These are phyloP conservation scores for Copidosoma aretas DNA, from an alignment of 2,888 invertebrate genomes.

Conservation along the genomic window DNA sequence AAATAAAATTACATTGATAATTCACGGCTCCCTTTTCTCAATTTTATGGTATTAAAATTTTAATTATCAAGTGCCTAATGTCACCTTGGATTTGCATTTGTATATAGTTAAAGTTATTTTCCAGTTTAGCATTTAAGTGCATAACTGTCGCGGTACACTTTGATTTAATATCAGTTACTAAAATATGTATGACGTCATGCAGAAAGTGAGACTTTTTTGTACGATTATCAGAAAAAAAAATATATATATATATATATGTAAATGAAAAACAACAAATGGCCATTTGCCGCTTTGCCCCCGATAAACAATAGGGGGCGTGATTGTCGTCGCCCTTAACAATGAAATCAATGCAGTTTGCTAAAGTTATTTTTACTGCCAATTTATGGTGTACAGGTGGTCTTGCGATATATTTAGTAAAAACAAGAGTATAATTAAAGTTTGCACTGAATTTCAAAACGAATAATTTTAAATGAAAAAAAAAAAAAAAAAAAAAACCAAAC, in stretches of 20 bases:
- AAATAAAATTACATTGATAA: no score
- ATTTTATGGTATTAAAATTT: constrained; percentile 30
- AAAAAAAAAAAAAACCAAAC: constrained; percentile 22
- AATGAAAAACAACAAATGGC: constrained; percentile 17
- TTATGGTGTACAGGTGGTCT: constrained; percentile 45
- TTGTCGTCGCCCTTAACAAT: constrained; percentile 33
- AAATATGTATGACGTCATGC: constrained; percentile 32
- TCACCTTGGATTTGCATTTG: constrained; percentile 31
- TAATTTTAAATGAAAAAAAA: constrained; percentile 3
- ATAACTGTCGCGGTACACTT: background rate
- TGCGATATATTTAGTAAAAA: constrained; percentile 39
- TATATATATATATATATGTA: background rate
- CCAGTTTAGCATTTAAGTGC: constrained; percentile 7
- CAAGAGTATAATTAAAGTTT: background rate
- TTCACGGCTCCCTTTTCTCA: constrained; percentile 16
- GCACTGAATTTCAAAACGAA: no score
- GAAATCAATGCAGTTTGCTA: constrained; percentile 40
- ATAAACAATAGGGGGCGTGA: constrained; percentile 17
- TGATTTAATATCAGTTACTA: constrained; percentile 15
- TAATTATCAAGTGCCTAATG: constrained; percentile 36
- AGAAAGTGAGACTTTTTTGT: constrained; percentile 43
- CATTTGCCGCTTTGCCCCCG: constrained; percentile 28
- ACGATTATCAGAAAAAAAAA: constrained; percentile 19
- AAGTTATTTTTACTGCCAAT: constrained; percentile 53
- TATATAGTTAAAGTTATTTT: constrained; percentile 6